Percentiles rank a stretch among this genome's conserved stretches.
These are phyloP conservation scores for Hoplias malabaricus DNA, from an alignment of 2,113 vertebrate genomes.

Conservation along the genomic window DNA sequence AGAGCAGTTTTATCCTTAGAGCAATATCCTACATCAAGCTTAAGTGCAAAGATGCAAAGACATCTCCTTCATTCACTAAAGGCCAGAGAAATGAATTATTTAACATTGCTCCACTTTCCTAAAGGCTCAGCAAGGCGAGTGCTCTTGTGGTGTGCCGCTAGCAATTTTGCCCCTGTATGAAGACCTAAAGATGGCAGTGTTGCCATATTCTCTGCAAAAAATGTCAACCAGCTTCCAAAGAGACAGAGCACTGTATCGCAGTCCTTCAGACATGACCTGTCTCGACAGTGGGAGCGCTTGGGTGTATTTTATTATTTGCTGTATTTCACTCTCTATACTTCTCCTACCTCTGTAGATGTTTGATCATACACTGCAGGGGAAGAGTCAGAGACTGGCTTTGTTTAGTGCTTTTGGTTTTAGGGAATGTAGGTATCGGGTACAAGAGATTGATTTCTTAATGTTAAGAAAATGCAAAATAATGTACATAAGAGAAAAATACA, in stretches of 20 bases:
- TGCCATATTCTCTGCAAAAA: slow-evolving; percentile 32
- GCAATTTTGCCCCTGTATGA: not conserved
- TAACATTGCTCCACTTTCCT: slow-evolving; percentile 55
- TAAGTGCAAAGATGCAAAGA: slow-evolving; percentile 44
- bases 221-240: not conserved
- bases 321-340: not conserved
- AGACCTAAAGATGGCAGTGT: slow-evolving; percentile 52
- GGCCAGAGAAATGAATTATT: slow-evolving; percentile 56
- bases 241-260: not conserved
- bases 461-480: too few relatives aligned
- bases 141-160: not conserved
- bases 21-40: slow-evolving; percentile 26
- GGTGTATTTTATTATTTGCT: not conserved
- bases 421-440: too few relatives aligned
- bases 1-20: not conserved
- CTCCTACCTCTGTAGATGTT: not conserved
- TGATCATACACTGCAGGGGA: too few relatives aligned
- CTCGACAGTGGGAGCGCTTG: not conserved
- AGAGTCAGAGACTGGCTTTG: too few relatives aligned
- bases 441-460: too few relatives aligned
- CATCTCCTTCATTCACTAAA: slow-evolving; percentile 50
- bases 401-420: too few relatives aligned
- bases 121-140: slow-evolving; percentile 20
- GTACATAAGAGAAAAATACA: too few relatives aligned
- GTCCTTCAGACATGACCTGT: not conserved